Base-by-base conservation (phyloP, 2,888 invertebrate species). In the Alloplasta piceator region DNA sequence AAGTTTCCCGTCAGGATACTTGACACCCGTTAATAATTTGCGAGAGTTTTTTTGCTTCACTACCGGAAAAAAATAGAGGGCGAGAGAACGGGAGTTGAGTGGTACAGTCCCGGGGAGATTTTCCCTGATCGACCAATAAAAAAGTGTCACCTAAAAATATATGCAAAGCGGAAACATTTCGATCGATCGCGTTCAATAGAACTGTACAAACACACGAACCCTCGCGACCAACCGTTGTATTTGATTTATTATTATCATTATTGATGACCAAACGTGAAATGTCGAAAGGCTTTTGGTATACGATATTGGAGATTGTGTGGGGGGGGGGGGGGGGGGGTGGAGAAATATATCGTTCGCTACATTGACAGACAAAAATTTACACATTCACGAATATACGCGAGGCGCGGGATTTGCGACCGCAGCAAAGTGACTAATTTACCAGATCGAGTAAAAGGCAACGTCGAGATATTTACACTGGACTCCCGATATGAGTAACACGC, bases 391-490 rank as follows among this genome's bases (percentile, higher is more conserved):
- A n/a, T 61, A 43, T 66, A 66, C 12, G 52, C 52, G 36, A 56
- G 6, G 7, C 56, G 36, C 36, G 56, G 6, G 36, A 41, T 61
- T n/a, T 43, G 39, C 48, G 38, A 46, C 46, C 36, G 56, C n/a
- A 56, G 10, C 38, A 46, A 46, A 68, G 50, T 80, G 77, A 76
- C 67, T 78, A 56, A 75, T 75, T 75, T 72, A 79, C 79, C 41
- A 78, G 75, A 82, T 78, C 60, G 75, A 76, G 50, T 66, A 77
- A 83, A 81, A 80, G 81, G 84, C 78, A 71, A 74, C 84, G 80
- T 84, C 80, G 78, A 82, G 72, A 83, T 78, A 78, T 80, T 76
- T 78, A 78, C 70, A 79, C n/a, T n/a, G n/a, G n/a, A n/a, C n/a
- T n/a, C n/a, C n/a, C n/a, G n/a, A n/a, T n/a, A n/a, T n/a, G n/a